phyloP scores from a whole-genome alignment of 2,888 invertebrate genomes.

The Eurytoma californica region DNA sequence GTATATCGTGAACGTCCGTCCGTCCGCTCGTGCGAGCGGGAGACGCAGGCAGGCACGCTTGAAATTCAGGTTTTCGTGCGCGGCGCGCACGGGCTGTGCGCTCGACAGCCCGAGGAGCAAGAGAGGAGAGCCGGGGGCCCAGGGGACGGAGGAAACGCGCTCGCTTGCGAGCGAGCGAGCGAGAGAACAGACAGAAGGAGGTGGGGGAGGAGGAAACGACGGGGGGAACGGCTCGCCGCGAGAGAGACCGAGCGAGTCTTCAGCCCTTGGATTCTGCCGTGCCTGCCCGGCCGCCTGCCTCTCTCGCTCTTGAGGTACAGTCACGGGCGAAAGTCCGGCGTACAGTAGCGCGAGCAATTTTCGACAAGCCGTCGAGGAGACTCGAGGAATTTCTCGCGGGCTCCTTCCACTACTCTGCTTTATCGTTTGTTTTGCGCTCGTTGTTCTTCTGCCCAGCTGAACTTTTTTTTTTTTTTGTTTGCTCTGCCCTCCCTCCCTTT shows the following conservation, averaged over 20 bases:
- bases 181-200: constrained; percentile 20
- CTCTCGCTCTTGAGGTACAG: constrained; percentile 9
- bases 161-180: constrained; percentile 31
- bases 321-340: constrained; percentile 36
- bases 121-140: constrained; percentile 37
- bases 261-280: constrained; percentile 56
- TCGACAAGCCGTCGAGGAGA: not conserved
- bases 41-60: constrained; percentile 23
- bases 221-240: not conserved
- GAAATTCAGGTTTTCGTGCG: constrained; percentile 68
- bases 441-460: not conserved
- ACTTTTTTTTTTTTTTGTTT: constrained; percentile 49
- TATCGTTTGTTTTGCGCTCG: constrained; percentile 15
- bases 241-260: constrained; percentile 47
- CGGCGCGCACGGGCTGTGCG: constrained; percentile 15
- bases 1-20: constrained; percentile 22
- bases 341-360: constrained; percentile 54
- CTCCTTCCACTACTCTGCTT: not conserved
- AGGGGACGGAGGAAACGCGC: constrained; percentile 41
- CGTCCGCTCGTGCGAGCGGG: not conserved
- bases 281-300: not conserved
- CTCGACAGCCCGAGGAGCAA: not conserved
- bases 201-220: constrained; percentile 3
- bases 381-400: constrained; percentile 33
- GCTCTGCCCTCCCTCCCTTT: constrained; percentile 38